Evolutionary conservation across 2,888 invertebrate species (phyloP).

Genomic region (Rhogogaster chlorosoma): DNA sequence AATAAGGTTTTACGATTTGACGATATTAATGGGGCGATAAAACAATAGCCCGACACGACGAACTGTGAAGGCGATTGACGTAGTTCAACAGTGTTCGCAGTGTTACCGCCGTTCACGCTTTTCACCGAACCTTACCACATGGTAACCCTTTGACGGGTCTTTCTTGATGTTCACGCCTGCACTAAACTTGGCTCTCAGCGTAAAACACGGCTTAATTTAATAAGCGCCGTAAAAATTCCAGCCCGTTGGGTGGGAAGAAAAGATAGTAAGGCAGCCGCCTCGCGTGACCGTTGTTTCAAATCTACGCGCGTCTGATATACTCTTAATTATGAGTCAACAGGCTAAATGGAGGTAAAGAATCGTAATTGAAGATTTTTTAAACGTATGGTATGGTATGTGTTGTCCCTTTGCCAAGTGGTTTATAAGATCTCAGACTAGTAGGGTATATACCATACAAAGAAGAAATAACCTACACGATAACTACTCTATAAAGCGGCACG

Average conservation of each 20-base stretch:
- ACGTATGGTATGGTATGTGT: not conserved
- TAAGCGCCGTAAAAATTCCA: conserved; percentile 43
- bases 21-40: conserved; percentile 42
- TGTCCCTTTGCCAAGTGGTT: not conserved
- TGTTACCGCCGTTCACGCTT: conserved; percentile 27
- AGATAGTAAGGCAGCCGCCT: not conserved
- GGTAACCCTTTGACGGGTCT: conserved; percentile 10
- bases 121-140: conserved; percentile 10
- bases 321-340: conserved; percentile 39
- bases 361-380: conserved; percentile 36
- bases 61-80: conserved; percentile 38
- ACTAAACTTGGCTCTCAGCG: conserved; percentile 31
- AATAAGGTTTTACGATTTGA: conserved; percentile 44
- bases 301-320: conserved; percentile 45
- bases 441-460: not conserved
- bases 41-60: conserved; percentile 10
- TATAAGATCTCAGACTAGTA: not conserved
- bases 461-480: conserved; percentile 41
- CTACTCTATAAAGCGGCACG: conserved; percentile 41
- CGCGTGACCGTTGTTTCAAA: conserved; percentile 38
- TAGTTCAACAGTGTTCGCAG: conserved; percentile 19
- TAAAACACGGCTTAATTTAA: conserved; percentile 44
- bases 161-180: conserved; percentile 33
- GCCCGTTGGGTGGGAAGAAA: conserved; percentile 25
- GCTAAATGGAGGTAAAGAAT: conserved; percentile 29